Evolutionary conservation across 1,140 invertebrate species (phyloP).

Genomic region (Penaeus vannamei): DNA sequence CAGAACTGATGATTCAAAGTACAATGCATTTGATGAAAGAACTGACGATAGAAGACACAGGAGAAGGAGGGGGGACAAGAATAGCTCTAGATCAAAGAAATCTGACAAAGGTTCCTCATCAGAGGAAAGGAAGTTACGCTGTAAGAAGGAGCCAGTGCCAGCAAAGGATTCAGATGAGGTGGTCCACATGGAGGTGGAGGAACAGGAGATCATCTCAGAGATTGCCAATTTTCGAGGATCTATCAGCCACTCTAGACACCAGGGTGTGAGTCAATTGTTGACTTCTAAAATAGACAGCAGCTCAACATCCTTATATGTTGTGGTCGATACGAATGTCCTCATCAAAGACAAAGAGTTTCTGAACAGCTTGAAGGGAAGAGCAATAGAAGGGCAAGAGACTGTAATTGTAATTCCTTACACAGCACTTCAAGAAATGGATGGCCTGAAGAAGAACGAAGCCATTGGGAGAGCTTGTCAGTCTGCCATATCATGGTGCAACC

Average conservation of each 20-base stretch:
- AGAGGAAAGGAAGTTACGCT: background rate
- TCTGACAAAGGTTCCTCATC: no score
- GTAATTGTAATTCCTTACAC: conserved; percentile 43
- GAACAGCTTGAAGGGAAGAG: conserved; percentile 4
- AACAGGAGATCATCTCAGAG: conserved; percentile 44
- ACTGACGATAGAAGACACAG: no score
- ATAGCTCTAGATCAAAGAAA: no score
- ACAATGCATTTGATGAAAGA: no score
- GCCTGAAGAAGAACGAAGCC: conserved; percentile 47
- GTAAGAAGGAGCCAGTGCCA: background rate
- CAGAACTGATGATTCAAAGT: no score
- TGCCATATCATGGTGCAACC: conserved; percentile 49
- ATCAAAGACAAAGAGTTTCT: conserved; percentile 41
- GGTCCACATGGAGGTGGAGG: conserved; percentile 49
- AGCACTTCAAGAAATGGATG: conserved; percentile 52
- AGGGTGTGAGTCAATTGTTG: background rate
- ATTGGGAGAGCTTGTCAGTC: conserved; percentile 45
- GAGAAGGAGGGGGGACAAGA: no score
- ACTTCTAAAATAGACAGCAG: conserved; percentile 7
- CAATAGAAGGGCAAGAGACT: conserved; percentile 14
- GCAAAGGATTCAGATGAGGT: conserved; percentile 12
- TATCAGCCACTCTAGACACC: background rate
- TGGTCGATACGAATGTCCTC: conserved; percentile 54
- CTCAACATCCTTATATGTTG: conserved; percentile 23
- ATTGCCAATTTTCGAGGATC: conserved; percentile 53